phyloP scores from a whole-genome alignment of 37 sponge, comb jelly and placozoan genomes.

The Beroe forskalii region DNA sequence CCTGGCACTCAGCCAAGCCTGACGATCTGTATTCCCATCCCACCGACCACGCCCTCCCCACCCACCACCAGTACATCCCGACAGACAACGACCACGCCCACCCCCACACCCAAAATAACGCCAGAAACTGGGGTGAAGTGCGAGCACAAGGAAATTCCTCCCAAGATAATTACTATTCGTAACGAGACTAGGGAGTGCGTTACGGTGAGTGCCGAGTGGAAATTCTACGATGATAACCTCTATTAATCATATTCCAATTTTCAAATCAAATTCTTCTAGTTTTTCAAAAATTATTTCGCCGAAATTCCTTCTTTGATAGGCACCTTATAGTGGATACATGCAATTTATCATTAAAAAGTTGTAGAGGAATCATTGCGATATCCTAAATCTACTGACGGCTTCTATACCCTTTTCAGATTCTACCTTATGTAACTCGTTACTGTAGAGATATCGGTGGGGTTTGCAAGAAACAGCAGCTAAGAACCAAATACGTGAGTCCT shows the following conservation, averaged over 20 bases:
- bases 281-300: no score
- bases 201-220: no score
- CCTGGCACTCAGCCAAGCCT: slow-evolving; percentile 22
- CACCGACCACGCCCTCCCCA: background rate
- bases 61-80: background rate
- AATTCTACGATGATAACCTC: no score
- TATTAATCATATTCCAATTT: no score
- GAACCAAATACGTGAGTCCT: background rate
- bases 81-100: background rate
- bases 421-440: no score
- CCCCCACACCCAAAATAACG: background rate
- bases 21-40: background rate
- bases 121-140: background rate
- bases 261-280: no score
- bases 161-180: background rate
- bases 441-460: background rate
- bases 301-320: no score
- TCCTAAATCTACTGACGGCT: no score
- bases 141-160: background rate
- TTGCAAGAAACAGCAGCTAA: background rate
- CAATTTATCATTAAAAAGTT: no score
- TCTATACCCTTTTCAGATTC: no score
- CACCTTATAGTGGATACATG: no score
- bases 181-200: background rate
- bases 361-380: no score